Evolutionary conservation across 2,888 invertebrate genomes (phyloP).

Genomic region (Maniola hyperantus): DNA sequence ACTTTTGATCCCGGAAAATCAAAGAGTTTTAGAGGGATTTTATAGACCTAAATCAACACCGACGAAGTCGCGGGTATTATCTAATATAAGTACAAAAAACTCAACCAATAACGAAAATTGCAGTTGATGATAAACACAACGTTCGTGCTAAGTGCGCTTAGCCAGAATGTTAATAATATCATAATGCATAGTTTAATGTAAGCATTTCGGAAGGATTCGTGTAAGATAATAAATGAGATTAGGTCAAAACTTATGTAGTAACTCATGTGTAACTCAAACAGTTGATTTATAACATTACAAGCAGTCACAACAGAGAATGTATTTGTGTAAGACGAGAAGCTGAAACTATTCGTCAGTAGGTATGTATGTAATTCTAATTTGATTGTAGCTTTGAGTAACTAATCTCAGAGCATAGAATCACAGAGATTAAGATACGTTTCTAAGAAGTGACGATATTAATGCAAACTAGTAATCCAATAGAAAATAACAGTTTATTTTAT

Average conservation of each 20-base stretch:
- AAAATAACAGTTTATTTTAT: background rate
- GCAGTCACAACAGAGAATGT: background rate
- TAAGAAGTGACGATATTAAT: background rate
- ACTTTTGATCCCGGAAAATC: too few species aligned
- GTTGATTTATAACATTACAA: conserved; percentile 4
- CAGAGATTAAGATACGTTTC: background rate
- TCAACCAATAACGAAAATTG: too few species aligned
- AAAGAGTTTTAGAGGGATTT: too few species aligned
- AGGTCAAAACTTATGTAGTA: background rate
- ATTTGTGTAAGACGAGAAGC: background rate
- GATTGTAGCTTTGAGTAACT: background rate
- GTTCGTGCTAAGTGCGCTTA: too few species aligned
- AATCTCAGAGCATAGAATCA: background rate
- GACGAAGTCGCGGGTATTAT: too few species aligned
- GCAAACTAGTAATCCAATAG: background rate
- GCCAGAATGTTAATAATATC: too few species aligned
- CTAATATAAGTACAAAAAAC: too few species aligned
- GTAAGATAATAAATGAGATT: background rate
- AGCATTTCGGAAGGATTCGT: background rate
- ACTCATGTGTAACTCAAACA: conserved; percentile 1
- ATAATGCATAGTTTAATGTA: background rate
- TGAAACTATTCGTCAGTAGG: background rate
- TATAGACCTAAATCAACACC: too few species aligned
- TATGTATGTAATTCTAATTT: background rate
- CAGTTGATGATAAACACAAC: too few species aligned